These are phyloP conservation scores for Triplophysa bombifrons DNA, from an alignment of 2,797 vertebrate species.

Conservation along the genomic window DNA sequence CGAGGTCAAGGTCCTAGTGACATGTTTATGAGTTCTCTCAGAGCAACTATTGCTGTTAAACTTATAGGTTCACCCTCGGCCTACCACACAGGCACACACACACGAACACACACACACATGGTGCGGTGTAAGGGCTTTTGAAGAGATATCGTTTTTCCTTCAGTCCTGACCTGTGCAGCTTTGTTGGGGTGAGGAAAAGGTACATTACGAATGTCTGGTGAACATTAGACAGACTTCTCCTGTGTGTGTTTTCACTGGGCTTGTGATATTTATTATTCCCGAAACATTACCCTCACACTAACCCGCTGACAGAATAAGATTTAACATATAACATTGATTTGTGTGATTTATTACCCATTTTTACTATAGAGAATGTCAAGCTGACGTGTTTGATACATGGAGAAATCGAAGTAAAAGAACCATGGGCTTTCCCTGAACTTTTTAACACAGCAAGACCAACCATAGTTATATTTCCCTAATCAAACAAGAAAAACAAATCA, in stretches of 20 bases:
- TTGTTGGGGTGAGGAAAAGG: conserved; percentile 63
- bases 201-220: conserved; percentile 68
- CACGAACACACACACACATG: conserved; percentile 5
- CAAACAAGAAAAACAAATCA: no score
- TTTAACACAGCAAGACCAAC: no score
- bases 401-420: no score
- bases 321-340: not conserved
- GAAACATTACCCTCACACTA: not conserved
- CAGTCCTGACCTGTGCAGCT: conserved; percentile 11
- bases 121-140: conserved; percentile 5
- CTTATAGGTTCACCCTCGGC: conserved; percentile 55
- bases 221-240: conserved; percentile 63
- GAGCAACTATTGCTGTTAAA: conserved; percentile 76
- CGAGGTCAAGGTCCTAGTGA: conserved; percentile 77
- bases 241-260: conserved; percentile 2
- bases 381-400: no score
- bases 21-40: conserved; percentile 75
- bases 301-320: not conserved
- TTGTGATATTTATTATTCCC: not conserved
- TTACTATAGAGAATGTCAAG: no score
- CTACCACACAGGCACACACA: conserved; percentile 5
- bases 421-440: no score
- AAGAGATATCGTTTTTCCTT: conserved; percentile 39
- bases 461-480: no score
- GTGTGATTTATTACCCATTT: not conserved